Percentiles rank a stretch among this genome's conserved stretches.
Evolutionary conservation across 2,113 vertebrate species (phyloP).

Genomic region (Chionodraco myersi): DNA sequence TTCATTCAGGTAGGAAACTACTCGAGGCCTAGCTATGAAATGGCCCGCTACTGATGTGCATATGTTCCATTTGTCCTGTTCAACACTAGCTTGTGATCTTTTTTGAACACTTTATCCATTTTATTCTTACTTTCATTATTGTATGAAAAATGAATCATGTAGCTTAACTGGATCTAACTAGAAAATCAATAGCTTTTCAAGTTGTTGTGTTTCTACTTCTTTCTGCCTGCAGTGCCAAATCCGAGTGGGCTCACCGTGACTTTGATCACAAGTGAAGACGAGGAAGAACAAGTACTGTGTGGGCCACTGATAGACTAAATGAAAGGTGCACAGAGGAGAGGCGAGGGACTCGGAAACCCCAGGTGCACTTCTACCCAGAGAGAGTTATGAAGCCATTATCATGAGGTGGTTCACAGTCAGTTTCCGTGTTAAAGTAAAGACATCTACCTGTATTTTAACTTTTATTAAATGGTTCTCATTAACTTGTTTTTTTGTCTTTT

Average conservation of each 20-base stretch:
- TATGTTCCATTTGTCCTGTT: too few species aligned
- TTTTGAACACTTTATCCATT: too few species aligned
- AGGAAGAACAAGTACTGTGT: conserved; percentile 37
- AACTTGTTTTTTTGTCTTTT: background rate
- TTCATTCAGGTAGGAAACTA: too few species aligned
- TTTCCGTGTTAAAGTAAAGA: background rate
- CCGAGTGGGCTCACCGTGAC: conserved; percentile 37
- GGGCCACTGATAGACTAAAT: conserved; percentile 40
- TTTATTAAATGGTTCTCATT: background rate
- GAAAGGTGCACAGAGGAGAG: conserved; percentile 29
- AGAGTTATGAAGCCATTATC: conserved; percentile 23
- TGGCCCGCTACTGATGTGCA: too few species aligned
- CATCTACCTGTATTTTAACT: conserved; percentile 4
- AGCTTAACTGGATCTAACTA: conserved; percentile 8
- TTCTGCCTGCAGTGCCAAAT: conserved; percentile 30
- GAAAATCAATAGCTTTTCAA: conserved; percentile 24
- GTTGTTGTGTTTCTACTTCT: conserved; percentile 15
- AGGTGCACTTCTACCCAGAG: conserved; percentile 10
- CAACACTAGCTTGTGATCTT: too few species aligned
- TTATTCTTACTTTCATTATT: too few species aligned
- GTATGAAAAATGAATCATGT: conserved; percentile 34
- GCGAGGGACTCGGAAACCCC: conserved; percentile 30
- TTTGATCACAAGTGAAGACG: conserved; percentile 61
- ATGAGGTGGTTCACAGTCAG: background rate
- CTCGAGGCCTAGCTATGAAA: too few species aligned